These are phyloP conservation scores for Phengaris alcon DNA, from an alignment of 2,888 invertebrate genomes.

Conservation along the genomic window DNA sequence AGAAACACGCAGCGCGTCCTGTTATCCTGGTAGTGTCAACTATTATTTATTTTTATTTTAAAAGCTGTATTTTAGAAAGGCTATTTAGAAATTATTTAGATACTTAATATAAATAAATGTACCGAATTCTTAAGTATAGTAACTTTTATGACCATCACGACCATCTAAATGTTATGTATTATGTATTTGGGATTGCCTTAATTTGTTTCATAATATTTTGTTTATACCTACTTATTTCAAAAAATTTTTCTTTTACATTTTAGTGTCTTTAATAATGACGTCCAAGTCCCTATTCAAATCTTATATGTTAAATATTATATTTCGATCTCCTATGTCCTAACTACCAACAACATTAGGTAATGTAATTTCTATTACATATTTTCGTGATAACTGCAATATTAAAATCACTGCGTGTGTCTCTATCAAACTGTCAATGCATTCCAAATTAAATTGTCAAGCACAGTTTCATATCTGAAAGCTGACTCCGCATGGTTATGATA, in stretches of 20 bases:
- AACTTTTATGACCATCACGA: too few relatives aligned
- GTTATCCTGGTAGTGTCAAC: constrained; percentile 23
- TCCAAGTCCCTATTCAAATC: too few relatives aligned
- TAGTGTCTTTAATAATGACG: too few relatives aligned
- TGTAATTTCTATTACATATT: not conserved
- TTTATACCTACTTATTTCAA: too few relatives aligned
- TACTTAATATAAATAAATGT: too few relatives aligned
- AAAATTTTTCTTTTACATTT: not conserved
- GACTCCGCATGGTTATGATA: constrained; percentile 59
- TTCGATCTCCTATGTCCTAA: not conserved
- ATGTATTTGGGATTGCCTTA: too few relatives aligned
- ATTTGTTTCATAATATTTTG: too few relatives aligned
- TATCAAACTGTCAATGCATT: constrained; percentile 43
- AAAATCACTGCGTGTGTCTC: constrained; percentile 19
- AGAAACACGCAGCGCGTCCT: not conserved
- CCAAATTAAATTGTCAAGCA: constrained; percentile 53
- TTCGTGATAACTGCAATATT: not conserved
- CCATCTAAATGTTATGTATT: too few relatives aligned
- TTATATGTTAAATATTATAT: not conserved
- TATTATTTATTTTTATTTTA: constrained; percentile 2
- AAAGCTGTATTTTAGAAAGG: not conserved
- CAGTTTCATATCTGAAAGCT: constrained; percentile 46
- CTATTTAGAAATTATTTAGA: not conserved
- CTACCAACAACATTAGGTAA: not conserved
- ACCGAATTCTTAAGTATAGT: too few relatives aligned